A percentile compares a stretch with the other conserved stretches of the same genome.
These are phyloP conservation scores for Euproctis similis DNA, from an alignment of 2,888 invertebrate species.

Conservation along the genomic window DNA sequence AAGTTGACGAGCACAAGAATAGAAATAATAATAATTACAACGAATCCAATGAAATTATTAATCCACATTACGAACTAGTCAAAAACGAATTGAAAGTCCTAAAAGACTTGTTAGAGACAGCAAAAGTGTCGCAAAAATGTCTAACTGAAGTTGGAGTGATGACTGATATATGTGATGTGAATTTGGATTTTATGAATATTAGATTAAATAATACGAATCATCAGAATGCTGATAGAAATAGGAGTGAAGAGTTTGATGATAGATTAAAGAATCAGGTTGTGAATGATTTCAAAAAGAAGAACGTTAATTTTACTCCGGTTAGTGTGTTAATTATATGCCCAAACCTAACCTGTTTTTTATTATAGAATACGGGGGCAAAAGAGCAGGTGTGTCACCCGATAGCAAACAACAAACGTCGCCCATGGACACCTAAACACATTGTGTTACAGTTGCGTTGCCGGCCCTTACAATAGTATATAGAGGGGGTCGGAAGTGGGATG, in stretches of 20 bases:
- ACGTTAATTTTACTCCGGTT: conserved; percentile 56
- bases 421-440: too few relatives aligned
- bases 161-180: conserved; percentile 31
- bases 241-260: conserved; percentile 19
- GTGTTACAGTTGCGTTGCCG: too few relatives aligned
- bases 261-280: conserved; percentile 39
- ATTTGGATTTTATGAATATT: conserved; percentile 19
- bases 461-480: too few relatives aligned
- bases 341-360: too few relatives aligned
- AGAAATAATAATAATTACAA: conserved; percentile 11
- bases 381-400: too few relatives aligned
- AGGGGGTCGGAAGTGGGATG: too few relatives aligned
- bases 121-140: conserved; percentile 31
- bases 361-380: too few relatives aligned
- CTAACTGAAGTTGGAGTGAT: conserved; percentile 39
- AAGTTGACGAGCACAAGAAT: conserved; percentile 5
- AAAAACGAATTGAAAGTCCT: conserved; percentile 41
- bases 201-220: conserved; percentile 37
- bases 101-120: conserved; percentile 39
- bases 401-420: too few relatives aligned
- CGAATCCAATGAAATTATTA: conserved; percentile 26
- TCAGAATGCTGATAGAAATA: conserved; percentile 21
- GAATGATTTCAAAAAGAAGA: conserved; percentile 61
- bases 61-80: conserved; percentile 38
- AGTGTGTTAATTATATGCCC: conserved; percentile 6